Conservation (phyloP, 64 coral and sea anemone genomes). For the Stichodactyla mertensii region DNA sequence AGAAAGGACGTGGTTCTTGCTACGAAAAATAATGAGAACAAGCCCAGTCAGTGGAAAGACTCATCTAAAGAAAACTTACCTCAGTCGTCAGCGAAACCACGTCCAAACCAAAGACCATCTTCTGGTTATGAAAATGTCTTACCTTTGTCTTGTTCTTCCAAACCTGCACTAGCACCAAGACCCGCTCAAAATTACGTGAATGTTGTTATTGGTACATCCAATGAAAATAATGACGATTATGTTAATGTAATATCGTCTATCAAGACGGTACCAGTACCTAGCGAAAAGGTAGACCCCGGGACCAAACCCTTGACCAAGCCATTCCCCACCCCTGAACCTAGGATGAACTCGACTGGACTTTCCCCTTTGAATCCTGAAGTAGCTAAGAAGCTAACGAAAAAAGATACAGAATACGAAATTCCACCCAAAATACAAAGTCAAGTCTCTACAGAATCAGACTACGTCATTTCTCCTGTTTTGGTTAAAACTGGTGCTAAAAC, state of each 20-base stretch:
- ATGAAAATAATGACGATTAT: neutral
- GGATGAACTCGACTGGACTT: neutral
- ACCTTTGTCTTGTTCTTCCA: neutral
- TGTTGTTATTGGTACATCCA: neutral
- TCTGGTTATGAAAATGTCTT: conserved; percentile 1
- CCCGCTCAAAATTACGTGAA: conserved; percentile 6
- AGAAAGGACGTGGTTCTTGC: neutral
- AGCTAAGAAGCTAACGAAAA: neutral
- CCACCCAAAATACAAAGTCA: neutral
- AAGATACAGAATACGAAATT: neutral
- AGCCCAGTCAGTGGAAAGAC: neutral
- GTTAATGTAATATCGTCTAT: neutral
- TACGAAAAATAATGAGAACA: neutral
- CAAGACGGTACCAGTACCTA: conserved; percentile 17
- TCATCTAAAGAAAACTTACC: neutral
- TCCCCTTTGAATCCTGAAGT: neutral
- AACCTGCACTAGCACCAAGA: neutral
- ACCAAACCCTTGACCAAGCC: neutral
- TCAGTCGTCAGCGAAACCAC: neutral
- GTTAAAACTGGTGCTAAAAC: neutral
- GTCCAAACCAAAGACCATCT: neutral
- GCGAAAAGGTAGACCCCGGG: neutral
- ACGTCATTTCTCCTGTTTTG: neutral
- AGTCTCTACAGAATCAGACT: neutral
- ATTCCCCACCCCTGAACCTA: neutral